Evolutionary conservation across 2,113 vertebrate genomes (phyloP).

Genomic region (Ovibos moschatus): DNA sequence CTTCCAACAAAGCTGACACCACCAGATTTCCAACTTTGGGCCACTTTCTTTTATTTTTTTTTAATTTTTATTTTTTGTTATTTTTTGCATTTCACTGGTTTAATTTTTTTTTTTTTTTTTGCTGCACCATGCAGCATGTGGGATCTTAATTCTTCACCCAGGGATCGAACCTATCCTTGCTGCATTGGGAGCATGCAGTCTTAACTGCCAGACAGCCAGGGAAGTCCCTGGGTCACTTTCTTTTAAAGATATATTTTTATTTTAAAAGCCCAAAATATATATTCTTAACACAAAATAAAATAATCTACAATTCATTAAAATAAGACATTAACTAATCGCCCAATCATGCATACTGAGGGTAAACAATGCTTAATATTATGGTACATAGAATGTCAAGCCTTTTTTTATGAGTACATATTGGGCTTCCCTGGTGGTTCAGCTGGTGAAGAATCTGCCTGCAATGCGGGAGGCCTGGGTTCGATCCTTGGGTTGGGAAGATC

Average conservation of each 20-base stretch:
- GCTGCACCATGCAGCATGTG: not conserved
- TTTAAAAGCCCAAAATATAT: not conserved
- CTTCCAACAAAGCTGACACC: not conserved
- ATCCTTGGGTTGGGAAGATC: not conserved
- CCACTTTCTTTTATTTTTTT: not conserved
- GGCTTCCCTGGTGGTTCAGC: not conserved
- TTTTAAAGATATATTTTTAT: not conserved
- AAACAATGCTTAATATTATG: not conserved
- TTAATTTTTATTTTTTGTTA: not conserved
- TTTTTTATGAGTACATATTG: not conserved
- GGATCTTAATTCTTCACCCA: not conserved
- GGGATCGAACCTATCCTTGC: not conserved
- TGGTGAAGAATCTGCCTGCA: not conserved
- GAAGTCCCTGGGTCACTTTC: not conserved
- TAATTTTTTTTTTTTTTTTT: not conserved
- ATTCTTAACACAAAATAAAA: not conserved
- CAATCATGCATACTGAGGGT: not conserved
- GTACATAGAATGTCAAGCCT: not conserved
- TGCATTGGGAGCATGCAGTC: not conserved
- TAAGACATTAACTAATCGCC: not conserved
- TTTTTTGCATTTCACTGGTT: not conserved
- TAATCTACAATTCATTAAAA: not conserved
- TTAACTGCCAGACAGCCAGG: not conserved
- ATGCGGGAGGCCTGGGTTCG: not conserved
- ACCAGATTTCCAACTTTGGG: not conserved